Base-by-base conservation (phyloP, 2,113 vertebrate species). In the Peucedramus taeniatus region DNA sequence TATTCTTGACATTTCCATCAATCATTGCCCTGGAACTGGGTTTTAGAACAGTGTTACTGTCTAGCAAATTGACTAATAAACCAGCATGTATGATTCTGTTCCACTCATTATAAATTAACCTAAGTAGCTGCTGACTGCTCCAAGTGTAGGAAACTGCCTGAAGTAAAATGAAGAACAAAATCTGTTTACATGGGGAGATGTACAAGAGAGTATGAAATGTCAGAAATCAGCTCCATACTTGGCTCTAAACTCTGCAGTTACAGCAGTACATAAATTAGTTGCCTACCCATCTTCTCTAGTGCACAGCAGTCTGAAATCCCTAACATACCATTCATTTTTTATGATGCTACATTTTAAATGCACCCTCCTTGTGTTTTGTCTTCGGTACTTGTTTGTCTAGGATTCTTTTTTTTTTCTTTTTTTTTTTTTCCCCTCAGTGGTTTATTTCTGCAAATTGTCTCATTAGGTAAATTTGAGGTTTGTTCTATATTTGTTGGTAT, bases 391-490 rank as follows among this genome's bases (percentile, higher is more conserved):
- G 33, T 68, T 64, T 78, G 53, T 71, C 60, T 45, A 85, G 45
- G 21, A 87, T 88, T 87, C 53, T 59, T 94, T 50, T 75, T 76
- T 96, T 94, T 11, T n/a, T n/a, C n/a, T 57, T 78, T 78, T 96
- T 83, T 90, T 96, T 82, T 93, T 97, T 90, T 80, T 92, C 61
- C 74, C 89, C 35, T 84, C 40, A 65, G 30, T 47, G 49, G 45
- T 28, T 94, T 20, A 40, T 83, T 88, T 76, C 35, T 65, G 26
- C 37, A 83, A 59, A 70, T 65, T 59, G 28, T 71, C 91, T 93
- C 64, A 21, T 96, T 96, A 94, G 89, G 87, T 96, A 96, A 95
- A 97, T 79, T 56, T 76, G 68, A 89, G 53, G 19, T 76, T 91
- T 93, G 42, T 82, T 95, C 69, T 16, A 1, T 49, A 26, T 82